Evolutionary conservation across 2,797 vertebrate species (phyloP), one percentile per base, ranked within the genome.

Genomic region (Setipinna tenuifilis): DNA sequence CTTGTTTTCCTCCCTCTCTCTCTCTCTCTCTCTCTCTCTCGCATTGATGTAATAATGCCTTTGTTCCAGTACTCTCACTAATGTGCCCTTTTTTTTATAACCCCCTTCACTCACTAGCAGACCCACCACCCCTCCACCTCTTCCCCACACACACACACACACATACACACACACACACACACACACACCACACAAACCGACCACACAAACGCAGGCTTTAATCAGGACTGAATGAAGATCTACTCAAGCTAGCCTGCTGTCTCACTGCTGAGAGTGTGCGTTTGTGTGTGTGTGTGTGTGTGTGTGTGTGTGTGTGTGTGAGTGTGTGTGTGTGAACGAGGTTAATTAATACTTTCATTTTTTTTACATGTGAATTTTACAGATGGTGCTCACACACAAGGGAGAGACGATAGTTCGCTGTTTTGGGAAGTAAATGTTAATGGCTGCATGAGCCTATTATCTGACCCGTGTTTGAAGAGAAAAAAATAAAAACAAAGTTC

Each of bases 1-100:
- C 65, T 68, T 75, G 68, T 75, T 75, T 75, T 75, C 16, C 31
- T 75, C 31, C 7, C 31, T 75, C 46, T n/a, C n/a, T n/a, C n/a
- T n/a, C n/a, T n/a, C n/a, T n/a, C n/a, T n/a, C n/a, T n/a, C n/a
- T n/a, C 25, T 68, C 31, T 9, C 14, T 35, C 68, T 4, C 31
- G 68, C 31, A 75, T 75, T 75, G 68, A 75, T 75, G 28, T 75
- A 41, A 41, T 41, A 75, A 75, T 41, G 31, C 68, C 31, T 19
- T 6, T 75, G 31, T 75, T 75, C 14, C 28, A 75, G 68, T 75
- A 31, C 68, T 75, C 31, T 75, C 31, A 41, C 16, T 75, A 75
- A 75, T 75, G 68, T 75, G 68, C 31, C 16, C 31, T 41, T 28
- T 75, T 17, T 16, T 41, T 19, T 31, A 75, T 35, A 75, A 41